Evolutionary conservation across 2,888 invertebrate genomes (phyloP).

Genomic region (Meiosimyza platycephala): DNA sequence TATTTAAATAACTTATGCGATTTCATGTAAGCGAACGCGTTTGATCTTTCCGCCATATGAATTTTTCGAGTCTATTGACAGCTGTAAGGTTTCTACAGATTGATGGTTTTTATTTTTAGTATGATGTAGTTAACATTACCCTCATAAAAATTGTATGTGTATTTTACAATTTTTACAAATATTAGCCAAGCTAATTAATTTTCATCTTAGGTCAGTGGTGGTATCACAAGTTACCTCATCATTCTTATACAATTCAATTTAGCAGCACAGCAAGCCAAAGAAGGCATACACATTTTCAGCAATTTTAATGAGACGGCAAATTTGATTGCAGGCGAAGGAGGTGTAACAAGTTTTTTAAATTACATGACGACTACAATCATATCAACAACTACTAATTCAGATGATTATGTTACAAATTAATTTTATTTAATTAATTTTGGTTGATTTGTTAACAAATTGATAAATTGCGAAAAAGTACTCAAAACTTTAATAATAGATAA

Average conservation of each 20-base stretch:
- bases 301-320: conserved; percentile 15
- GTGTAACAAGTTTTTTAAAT: background rate
- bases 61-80: background rate
- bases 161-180: background rate
- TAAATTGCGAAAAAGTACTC: no score
- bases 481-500: no score
- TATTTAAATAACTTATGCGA: no score
- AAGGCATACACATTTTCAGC: conserved; percentile 43
- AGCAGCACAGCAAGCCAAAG: conserved; percentile 65
- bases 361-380: background rate
- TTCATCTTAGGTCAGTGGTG: conserved; percentile 59
- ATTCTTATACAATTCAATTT: conserved; percentile 67
- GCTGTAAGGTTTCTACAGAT: no score
- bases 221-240: conserved; percentile 66
- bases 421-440: no score
- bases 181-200: background rate
- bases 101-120: background rate
- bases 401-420: background rate
- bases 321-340: conserved; percentile 19
- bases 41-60: background rate
- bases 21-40: background rate
- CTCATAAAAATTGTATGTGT: background rate
- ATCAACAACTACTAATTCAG: background rate
- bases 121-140: background rate
- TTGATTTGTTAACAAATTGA: no score